A percentile compares a stretch with the other conserved stretches of the same genome.
phyloP scores from a whole-genome alignment of 30 jellyfish, hydroid and myxozoan genomes.

The Phacellophora camtschatica region DNA sequence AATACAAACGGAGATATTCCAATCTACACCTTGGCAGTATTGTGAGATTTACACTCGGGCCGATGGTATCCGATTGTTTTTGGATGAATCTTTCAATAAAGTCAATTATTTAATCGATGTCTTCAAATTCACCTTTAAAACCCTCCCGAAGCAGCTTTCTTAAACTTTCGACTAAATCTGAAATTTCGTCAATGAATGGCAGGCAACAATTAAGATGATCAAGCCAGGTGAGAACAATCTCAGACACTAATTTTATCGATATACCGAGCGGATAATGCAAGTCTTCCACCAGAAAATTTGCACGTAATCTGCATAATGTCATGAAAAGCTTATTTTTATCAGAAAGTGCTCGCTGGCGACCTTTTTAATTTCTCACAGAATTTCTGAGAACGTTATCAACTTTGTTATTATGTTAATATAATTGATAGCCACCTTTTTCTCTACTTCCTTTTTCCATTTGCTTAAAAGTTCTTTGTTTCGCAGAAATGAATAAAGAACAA shows the following conservation, averaged over 20 bases:
- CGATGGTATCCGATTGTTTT: background rate
- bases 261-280: background rate
- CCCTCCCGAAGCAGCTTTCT: background rate
- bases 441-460: too few relatives aligned
- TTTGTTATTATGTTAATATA: background rate
- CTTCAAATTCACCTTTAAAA: conserved; percentile 9
- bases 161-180: background rate
- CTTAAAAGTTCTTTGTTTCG: too few relatives aligned
- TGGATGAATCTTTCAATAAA: background rate
- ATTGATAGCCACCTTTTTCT: background rate
- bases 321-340: background rate
- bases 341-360: conserved; percentile 14
- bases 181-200: background rate
- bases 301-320: background rate
- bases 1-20: conserved; percentile 10
- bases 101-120: background rate
- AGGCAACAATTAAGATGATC: conserved; percentile 13
- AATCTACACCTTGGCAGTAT: conserved; percentile 6
- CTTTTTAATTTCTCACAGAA: background rate
- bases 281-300: conserved; percentile 6
- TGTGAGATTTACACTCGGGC: background rate
- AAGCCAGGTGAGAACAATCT: conserved; percentile 14
- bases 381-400: background rate
- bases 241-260: background rate
- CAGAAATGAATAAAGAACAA: too few relatives aligned